Conservation (phyloP, 2,888 invertebrate genomes). For the Neoitamus cyanurus region DNA sequence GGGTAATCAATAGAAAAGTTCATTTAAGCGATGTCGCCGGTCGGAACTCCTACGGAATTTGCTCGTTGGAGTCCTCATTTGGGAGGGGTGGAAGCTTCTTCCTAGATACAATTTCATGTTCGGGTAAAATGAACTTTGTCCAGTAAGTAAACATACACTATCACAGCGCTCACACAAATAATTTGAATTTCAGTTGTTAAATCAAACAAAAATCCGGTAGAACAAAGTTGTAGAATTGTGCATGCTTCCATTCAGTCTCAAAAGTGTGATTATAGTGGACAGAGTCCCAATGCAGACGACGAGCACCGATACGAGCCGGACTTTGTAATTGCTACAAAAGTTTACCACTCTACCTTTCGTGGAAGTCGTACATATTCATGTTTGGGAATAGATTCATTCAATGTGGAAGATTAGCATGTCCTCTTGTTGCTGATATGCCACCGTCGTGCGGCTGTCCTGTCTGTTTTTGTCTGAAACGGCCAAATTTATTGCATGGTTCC, state of each 20-base stretch:
- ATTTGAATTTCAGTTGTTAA: background rate
- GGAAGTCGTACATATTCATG: background rate
- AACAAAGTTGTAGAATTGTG: background rate
- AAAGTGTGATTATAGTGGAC: background rate
- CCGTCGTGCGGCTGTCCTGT: background rate
- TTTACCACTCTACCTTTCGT: background rate
- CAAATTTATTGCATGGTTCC: background rate
- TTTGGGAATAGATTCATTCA: constrained; percentile 5
- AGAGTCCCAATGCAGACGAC: background rate
- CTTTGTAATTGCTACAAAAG: background rate
- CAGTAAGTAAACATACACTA: background rate
- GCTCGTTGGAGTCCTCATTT: background rate
- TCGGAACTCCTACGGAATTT: background rate
- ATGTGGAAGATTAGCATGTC: background rate
- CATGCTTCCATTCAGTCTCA: background rate
- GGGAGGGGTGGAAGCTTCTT: background rate
- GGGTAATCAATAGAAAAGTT: background rate
- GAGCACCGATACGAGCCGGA: background rate
- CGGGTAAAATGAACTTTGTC: background rate
- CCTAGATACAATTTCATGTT: background rate
- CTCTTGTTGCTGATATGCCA: background rate
- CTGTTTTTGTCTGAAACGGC: background rate
- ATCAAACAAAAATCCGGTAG: background rate
- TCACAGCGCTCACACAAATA: background rate
- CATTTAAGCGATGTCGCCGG: background rate